Evolutionary conservation across 2,113 vertebrate species (phyloP), one percentile per base, ranked within the genome.

Genomic region (Leucoraja erinaceus): DNA sequence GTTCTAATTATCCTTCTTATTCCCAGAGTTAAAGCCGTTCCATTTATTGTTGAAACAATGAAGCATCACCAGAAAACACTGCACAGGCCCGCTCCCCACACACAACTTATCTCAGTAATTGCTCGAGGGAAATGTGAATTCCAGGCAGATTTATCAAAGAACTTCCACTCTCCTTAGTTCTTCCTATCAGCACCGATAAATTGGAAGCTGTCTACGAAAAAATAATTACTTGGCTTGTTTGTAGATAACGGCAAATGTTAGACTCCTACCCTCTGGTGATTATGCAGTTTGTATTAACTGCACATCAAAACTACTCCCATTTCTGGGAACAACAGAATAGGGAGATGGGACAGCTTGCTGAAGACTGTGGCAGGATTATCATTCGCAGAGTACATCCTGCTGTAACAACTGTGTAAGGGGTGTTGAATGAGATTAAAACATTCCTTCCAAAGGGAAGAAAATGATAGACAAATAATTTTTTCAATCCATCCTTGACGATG

Each of bases 171-270:
- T 31, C 28, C 28, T 18, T 59, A 88, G 83, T 63, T 66, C 83
- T 88, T 66, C 59, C 59, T 88, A 61, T 88, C 83, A 88, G 83
- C 83, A 31, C 56, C 5, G 28, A 61, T 18, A 88, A n/a, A 88
- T 88, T 88, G 61, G 81, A 66, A 88, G 83, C 83, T 88, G 83
- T 16, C 28, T 31, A 16, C n/a, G 83, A 47, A 88, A 88, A 31
- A 63, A 88, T 72, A 88, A 88, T 59, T 63, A 88, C 6, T 18
- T 31, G 14, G n/a, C 20, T 59, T 16, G 2, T 84, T 59, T 59
- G 4, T 9, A 25, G 81, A 59, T 84, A 84, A 84, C 31, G 83
- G n/a, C 28, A 63, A 61, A 63, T 88, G 83, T 61, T 66, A 61
- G 59, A 31, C 59, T 63, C 59, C 83, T 56, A 88, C 83, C 83